Conservation (phyloP, 2,113 vertebrate species). For the Tichodroma muraria region DNA sequence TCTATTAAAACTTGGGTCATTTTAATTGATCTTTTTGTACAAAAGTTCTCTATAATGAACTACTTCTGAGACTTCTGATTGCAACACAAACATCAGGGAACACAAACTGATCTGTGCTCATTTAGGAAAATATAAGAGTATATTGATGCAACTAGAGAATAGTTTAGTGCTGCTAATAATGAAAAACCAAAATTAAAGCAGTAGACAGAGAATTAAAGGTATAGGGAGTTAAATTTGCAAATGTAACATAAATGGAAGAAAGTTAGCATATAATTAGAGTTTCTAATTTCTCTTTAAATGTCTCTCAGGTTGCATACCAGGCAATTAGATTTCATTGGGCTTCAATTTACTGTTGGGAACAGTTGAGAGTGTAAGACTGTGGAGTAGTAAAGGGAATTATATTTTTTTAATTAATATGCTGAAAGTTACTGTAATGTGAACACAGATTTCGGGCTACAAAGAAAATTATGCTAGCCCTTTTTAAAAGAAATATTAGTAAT, state of each 20-base stretch:
- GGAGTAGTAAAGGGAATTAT: neutral
- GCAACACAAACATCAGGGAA: constrained; percentile 6
- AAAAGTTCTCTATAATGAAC: neutral
- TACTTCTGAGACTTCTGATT: neutral
- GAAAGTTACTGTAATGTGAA: neutral
- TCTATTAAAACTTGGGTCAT: neutral
- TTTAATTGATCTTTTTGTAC: neutral
- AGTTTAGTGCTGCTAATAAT: constrained; percentile 41
- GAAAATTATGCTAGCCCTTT: neutral
- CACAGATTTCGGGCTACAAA: neutral
- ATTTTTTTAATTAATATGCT: constrained; percentile 37
- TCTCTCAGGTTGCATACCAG: constrained; percentile 27
- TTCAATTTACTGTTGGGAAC: constrained; percentile 53
- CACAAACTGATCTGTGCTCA: constrained; percentile 28
- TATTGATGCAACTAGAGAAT: constrained; percentile 5
- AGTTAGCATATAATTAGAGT: constrained; percentile 56
- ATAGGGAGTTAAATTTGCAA: constrained; percentile 44
- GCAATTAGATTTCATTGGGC: constrained; percentile 43
- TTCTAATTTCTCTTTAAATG: constrained; percentile 62
- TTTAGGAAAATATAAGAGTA: constrained; percentile 19
- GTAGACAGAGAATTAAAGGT: constrained; percentile 44
- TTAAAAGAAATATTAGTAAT: neutral
- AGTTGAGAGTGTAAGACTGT: constrained; percentile 43
- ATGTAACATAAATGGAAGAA: constrained; percentile 51
- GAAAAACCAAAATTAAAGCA: constrained; percentile 47